Evolutionary conservation across 2,113 vertebrate genomes (phyloP).

Genomic region (Lamprotornis superbus): DNA sequence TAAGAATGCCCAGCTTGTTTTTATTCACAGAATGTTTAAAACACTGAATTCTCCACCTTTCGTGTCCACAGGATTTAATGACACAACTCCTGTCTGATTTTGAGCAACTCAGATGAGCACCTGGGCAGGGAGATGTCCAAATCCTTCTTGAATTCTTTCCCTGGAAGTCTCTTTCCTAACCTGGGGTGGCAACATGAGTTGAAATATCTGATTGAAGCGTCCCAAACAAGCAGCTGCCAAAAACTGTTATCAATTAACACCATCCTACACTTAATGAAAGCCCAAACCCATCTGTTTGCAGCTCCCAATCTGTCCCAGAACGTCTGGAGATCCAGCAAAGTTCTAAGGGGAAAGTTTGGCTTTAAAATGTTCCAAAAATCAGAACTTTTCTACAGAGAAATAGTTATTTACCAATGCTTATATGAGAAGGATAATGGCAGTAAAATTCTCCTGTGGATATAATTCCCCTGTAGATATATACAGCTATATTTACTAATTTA

Average conservation of each 20-base stretch:
- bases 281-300: not conserved
- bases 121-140: not conserved
- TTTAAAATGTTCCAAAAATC: not conserved
- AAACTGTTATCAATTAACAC: not conserved
- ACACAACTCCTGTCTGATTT: not conserved
- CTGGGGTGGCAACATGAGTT: not conserved
- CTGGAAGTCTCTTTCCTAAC: not conserved
- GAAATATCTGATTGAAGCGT: not conserved
- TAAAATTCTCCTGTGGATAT: not conserved
- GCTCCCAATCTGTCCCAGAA: not conserved
- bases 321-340: not conserved
- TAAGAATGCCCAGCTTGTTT: not conserved
- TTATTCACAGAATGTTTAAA: not conserved
- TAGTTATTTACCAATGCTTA: fast-evolving
- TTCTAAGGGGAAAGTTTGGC: not conserved
- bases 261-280: not conserved
- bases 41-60: not conserved
- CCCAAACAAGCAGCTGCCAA: not conserved
- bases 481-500: not conserved
- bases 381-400: not conserved
- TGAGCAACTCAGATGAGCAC: not conserved
- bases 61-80: not conserved
- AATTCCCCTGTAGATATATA: not conserved
- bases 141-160: not conserved
- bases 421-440: not conserved